Base-by-base conservation (phyloP, 1,140 invertebrate species). In the Oppia nitens region DNA sequence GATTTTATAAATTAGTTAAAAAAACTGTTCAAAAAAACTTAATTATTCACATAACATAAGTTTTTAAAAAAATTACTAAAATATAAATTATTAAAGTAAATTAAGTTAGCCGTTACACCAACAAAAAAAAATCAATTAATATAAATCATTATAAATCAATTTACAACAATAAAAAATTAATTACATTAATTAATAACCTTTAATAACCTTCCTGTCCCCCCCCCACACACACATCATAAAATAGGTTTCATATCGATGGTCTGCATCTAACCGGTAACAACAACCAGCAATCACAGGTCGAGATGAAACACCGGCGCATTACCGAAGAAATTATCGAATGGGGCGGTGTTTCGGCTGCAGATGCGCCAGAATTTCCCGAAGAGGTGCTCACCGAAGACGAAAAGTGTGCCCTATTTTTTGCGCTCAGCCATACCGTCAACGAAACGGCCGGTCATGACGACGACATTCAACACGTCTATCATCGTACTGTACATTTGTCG, bases 391-490 rank as follows among this genome's bases (percentile, higher is more conserved):
- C 52, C 3, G 29, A 60, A 27, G 59, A 60, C 29, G 59, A 60
- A 47, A 60, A 60, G 26, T 60, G 59, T 32, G 40, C 57, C 40
- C 21, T 60, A 25, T 60, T 56, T 50, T 60, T 59, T 48, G 49
- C 52, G 29, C 1, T 60, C 2, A 47, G 28, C 17, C 59, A 60
- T 58, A 21, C 6, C 6, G 47, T 57, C 2, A 57, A 57, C 32
- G 27, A 49, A 50, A 57, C 56, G 1, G 56, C 56, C 4, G 17
- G 1, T 4, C 11, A 53, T 25, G 27, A 57, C 25, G 55, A 57
- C 20, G 27, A 57, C 21, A 2, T 3, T 21, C 6, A n/a, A 12
- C 3, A 23, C 12, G 20, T 47, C 25, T 57, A 24, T 53, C 21
- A 14, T 2, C 32, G 32, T 17, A 6, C 6, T 9, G 24, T 51